Evolutionary conservation across 2,113 vertebrate species (phyloP), one percentile per base, ranked within the genome.

Genomic region (Caretta caretta): DNA sequence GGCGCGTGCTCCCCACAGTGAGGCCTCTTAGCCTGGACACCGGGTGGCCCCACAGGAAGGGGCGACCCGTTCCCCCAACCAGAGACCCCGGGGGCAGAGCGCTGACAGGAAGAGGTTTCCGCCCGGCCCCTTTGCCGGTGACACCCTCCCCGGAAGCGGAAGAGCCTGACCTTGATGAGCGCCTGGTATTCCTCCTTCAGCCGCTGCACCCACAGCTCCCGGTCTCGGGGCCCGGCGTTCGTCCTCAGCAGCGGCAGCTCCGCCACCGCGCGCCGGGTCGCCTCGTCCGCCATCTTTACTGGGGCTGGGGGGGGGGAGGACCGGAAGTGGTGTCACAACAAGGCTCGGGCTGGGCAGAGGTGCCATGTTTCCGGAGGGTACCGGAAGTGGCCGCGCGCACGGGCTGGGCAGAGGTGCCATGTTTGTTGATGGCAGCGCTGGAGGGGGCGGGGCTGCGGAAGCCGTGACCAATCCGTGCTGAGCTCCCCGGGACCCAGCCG

Each of bases 141-240:
- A 16, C 94, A 94, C 96, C 50, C 49, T 16, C 1, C 38, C 16
- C 10, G 4, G 50, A 17, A 89, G 27, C 8, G 80, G 6, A n/a
- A 46, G 27, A 7, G 49, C 82, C 97, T 88, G 57, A 99, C 99
- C 98, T 97, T 98, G 80, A 99, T 99, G 12, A 99, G 98, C 0
- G 98, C 98, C 85, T 99, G 98, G 86, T 99, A 99, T 86, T 99
- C 99, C 95, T 99, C 99, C 95, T 99, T 99, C 59, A 99, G 98
- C 88, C 99, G 98, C 97, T 98, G 98, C 27, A 99, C 99, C 99
- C 99, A 99, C 85, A 99, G 85, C 49, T 99, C 98, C n/a, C 98
- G 98, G 78, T 99, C 99, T 93, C 99, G 98, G 20, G 99, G 99
- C 1, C 99, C 99, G 6, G 99, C 99, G 92, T 98, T 98, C 6